These are phyloP conservation scores for Sebastes diploproa DNA, from an alignment of 2,797 vertebrate species.

Conservation along the genomic window DNA sequence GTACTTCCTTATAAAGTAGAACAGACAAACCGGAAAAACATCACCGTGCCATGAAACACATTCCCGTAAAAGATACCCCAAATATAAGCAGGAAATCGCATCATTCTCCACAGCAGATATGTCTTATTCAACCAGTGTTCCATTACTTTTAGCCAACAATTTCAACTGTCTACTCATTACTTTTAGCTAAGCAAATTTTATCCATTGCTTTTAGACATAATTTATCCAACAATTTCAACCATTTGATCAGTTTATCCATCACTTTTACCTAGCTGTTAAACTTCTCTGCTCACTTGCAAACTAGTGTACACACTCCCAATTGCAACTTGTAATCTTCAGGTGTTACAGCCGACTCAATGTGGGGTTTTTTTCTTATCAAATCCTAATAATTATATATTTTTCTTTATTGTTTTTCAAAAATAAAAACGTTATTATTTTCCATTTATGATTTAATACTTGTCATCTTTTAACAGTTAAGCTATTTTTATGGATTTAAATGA, in stretches of 20 bases:
- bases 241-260: background rate
- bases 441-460: background rate
- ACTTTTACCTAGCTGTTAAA: background rate
- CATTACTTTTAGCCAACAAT: background rate
- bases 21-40: too few relatives aligned
- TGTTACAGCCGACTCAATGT: background rate
- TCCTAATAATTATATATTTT: background rate
- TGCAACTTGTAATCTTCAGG: background rate
- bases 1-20: too few relatives aligned
- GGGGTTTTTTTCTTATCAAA: background rate
- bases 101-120: background rate
- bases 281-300: background rate
- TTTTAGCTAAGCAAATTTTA: background rate
- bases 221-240: background rate
- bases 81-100: too few relatives aligned
- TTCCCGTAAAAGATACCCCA: too few relatives aligned
- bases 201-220: background rate
- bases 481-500: background rate
- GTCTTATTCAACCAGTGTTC: background rate
- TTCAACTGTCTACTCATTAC: background rate
- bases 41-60: too few relatives aligned
- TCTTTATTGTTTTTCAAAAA: too few relatives aligned
- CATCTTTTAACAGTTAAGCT: background rate
- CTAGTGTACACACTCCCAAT: background rate
- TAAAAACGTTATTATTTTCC: too few relatives aligned